These are phyloP conservation scores for Listrodromus nycthemerus DNA, from an alignment of 2,888 invertebrate species.

Conservation along the genomic window DNA sequence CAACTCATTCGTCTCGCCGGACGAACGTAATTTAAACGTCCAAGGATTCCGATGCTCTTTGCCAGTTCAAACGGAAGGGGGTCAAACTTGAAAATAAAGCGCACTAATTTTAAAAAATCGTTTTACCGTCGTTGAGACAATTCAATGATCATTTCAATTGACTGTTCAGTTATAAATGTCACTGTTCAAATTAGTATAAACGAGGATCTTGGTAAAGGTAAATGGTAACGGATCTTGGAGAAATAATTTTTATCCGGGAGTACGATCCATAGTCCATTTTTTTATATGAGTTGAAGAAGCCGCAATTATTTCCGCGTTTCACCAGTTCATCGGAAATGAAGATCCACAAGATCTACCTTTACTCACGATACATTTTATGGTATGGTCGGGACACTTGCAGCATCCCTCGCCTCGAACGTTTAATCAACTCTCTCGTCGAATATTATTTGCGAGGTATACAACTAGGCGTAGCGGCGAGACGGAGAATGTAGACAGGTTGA, in stretches of 20 bases:
- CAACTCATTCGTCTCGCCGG: neutral
- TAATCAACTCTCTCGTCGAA: constrained; percentile 32
- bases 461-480: neutral
- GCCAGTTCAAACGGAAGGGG: neutral
- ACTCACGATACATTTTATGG: constrained; percentile 13
- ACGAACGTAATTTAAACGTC: neutral
- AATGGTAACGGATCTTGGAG: neutral
- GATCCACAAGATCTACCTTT: constrained; percentile 9
- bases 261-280: constrained; percentile 1
- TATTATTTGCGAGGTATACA: constrained; percentile 22
- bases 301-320: constrained; percentile 48
- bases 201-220: neutral
- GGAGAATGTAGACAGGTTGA: constrained; percentile 9
- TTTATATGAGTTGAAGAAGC: neutral
- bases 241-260: constrained; percentile 14
- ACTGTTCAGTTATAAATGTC: neutral
- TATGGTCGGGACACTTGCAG: constrained; percentile 1
- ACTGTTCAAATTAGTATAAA: neutral
- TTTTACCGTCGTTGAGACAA: neutral
- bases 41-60: constrained; percentile 13
- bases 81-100: neutral
- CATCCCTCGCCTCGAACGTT: constrained; percentile 29
- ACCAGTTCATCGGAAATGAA: constrained; percentile 50
- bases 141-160: neutral
- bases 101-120: neutral